Evolutionary conservation across 2,797 vertebrate species (phyloP), one percentile per base, ranked within the genome.

Genomic region (Phataginus tricuspis): DNA sequence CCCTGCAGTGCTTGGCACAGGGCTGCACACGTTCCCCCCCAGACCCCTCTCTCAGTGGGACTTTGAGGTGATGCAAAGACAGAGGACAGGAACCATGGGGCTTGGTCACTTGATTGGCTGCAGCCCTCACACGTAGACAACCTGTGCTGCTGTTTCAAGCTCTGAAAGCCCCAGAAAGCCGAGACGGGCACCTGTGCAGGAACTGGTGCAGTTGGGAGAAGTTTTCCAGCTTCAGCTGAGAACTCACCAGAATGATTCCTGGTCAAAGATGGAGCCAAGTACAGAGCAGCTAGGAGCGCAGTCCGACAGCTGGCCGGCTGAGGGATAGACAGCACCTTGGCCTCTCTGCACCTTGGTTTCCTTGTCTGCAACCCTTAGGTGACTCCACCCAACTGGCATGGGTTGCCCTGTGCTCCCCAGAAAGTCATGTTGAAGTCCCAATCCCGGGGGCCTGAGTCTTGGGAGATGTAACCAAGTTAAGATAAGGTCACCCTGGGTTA

Each of bases 381-480:
- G 63, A 29, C 5, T 10, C 15, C 7, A 4, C 34, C 9, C 1
- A 0, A 15, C 7, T 0, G 1, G 11, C 15, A n/a, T 0, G 7
- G 34, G n/a, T 15, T 37, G 42, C 29, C 4, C 7, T 31, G n/a
- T 31, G 18, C 14, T 14, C 7, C 21, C 42, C 13, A 23, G 11
- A 25, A 34, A 4, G 15, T 66, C 7, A 34, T 12, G n/a, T 0
- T 37, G 42, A 63, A 31, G 18, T 37, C n/a, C 13, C 21, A 11
- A n/a, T 25, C 49, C 74, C 29, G 25, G 49, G 27, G 49, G 15
- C 37, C 74, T 16, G 63, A n/a, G 39, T 45, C 61, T 68, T 25
- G 31, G 61, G 6, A 55, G 49, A 79, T 14, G 37, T 15, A 5
- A 45, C 57, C 5, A 34, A 37, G 77, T 42, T 42, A 39, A 57